Evolutionary conservation across 2,888 invertebrate genomes (phyloP).

Genomic region (Tanytarsus gracilentus): DNA sequence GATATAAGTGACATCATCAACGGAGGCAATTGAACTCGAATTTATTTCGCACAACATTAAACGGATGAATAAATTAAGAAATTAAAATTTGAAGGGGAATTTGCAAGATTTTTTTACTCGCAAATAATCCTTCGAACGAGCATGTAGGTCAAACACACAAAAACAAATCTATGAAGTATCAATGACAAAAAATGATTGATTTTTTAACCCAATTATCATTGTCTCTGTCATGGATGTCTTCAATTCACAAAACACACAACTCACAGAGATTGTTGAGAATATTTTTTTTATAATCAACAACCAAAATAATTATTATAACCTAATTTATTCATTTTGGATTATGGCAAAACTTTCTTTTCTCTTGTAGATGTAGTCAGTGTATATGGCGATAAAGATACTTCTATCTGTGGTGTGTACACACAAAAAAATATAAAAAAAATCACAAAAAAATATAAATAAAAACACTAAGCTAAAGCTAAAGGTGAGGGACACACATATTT

Average conservation of each 20-base stretch:
- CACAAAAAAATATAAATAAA: slow-evolving; percentile 29
- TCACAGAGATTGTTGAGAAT: too few species aligned
- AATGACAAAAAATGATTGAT: too few species aligned
- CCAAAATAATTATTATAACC: slow-evolving; percentile 16
- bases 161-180: too few species aligned
- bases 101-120: too few species aligned
- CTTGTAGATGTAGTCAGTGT: slow-evolving; percentile 81
- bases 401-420: slow-evolving; percentile 34
- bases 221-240: too few species aligned
- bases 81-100: too few species aligned
- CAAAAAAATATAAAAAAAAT: slow-evolving; percentile 42
- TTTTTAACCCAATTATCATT: too few species aligned
- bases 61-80: slow-evolving; percentile 4
- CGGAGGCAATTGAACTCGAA: slow-evolving; percentile 4
- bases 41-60: background rate
- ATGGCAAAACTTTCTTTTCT: slow-evolving; percentile 37
- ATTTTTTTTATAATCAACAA: background rate
- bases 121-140: too few species aligned
- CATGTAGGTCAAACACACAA: too few species aligned
- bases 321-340: slow-evolving; percentile 22
- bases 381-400: slow-evolving; percentile 65
- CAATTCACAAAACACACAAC: too few species aligned
- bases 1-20: slow-evolving; percentile 3
- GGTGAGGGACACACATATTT: slow-evolving; percentile 28
- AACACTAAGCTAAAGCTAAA: slow-evolving; percentile 29